A percentile compares a stretch with the other conserved stretches of the same genome.
These are phyloP conservation scores for Heliconius himera DNA, from an alignment of 1,140 invertebrate species.

Conservation along the genomic window DNA sequence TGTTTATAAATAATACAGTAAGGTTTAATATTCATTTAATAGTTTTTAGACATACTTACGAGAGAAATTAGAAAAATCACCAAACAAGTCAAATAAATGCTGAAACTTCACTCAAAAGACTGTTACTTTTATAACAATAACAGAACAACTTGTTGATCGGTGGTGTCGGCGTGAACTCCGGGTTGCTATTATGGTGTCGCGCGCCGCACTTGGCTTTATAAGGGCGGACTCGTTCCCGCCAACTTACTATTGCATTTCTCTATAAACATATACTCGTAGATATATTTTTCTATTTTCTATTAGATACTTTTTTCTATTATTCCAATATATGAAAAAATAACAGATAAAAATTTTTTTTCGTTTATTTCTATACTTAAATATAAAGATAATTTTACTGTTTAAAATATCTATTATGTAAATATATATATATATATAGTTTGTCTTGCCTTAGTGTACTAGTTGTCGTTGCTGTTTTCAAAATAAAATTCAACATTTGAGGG, in stretches of 20 bases:
- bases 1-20: neutral
- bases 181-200: slow-evolving; percentile 46
- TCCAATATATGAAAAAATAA: no score
- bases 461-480: neutral
- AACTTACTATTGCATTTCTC: neutral
- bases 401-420: no score
- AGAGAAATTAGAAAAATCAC: neutral
- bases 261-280: neutral
- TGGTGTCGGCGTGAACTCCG: slow-evolving; percentile 41
- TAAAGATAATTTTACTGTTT: no score
- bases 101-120: neutral
- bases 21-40: neutral
- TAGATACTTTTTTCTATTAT: no score
- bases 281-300: neutral
- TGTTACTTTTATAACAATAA: slow-evolving; percentile 1
- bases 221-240: slow-evolving; percentile 34
- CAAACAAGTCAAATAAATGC: neutral
- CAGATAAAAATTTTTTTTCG: no score
- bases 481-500: neutral
- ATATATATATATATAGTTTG: no score
- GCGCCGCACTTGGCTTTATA: slow-evolving; percentile 60
- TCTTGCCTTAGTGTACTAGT: no score
- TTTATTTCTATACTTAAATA: no score
- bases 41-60: neutral
- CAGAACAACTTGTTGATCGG: neutral